phyloP scores from a whole-genome alignment of 1,140 invertebrate species.

The Pantala flavescens region DNA sequence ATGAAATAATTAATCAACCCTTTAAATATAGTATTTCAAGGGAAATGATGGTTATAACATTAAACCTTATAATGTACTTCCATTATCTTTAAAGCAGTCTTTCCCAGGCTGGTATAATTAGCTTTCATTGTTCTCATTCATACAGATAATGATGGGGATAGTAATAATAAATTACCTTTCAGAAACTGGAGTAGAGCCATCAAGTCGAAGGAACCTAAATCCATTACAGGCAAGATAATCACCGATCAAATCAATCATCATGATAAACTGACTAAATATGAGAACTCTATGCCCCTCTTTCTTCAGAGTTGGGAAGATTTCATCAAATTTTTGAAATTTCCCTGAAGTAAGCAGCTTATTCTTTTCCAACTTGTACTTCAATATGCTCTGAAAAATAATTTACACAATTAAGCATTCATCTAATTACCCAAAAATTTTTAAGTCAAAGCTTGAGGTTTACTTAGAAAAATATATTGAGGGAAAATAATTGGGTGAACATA shows the following conservation, averaged over 20 bases:
- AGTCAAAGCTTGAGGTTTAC: conserved; percentile 12
- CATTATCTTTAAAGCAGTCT: no score
- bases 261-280: conserved; percentile 91
- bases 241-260: conserved; percentile 82
- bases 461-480: no score
- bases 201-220: conserved; percentile 65
- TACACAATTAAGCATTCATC: neutral
- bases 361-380: conserved; percentile 48
- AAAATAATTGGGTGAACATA: no score
- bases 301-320: conserved; percentile 62
- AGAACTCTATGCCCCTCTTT: conserved; percentile 64
- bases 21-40: no score
- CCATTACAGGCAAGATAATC: conserved; percentile 65
- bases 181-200: conserved; percentile 72
- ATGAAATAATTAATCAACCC: no score
- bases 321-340: conserved; percentile 74
- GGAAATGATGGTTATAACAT: no score
- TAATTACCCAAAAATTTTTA: conserved; percentile 16
- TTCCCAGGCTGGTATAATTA: no score
- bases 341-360: conserved; percentile 64
- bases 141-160: no score
- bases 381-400: conserved; percentile 23
- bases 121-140: no score
- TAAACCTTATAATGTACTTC: no score
- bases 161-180: conserved; percentile 42